These are phyloP conservation scores for Geophilus truncorum DNA, from an alignment of 2,888 invertebrate genomes.

Conservation along the genomic window DNA sequence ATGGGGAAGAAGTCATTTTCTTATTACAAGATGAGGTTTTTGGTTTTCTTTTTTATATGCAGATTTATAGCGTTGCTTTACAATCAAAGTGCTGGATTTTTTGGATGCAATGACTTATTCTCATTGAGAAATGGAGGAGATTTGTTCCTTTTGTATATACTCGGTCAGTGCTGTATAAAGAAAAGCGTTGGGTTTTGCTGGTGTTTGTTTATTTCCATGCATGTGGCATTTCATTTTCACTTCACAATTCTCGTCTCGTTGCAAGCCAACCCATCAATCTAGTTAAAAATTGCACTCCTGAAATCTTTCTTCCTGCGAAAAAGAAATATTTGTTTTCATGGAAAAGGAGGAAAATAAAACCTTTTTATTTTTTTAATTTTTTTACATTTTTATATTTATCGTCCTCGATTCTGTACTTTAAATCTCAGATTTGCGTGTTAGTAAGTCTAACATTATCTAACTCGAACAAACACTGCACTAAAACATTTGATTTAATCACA, in stretches of 20 bases:
- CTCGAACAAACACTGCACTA: too few species aligned
- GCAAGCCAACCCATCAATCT: conserved; percentile 14
- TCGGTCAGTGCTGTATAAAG: not conserved
- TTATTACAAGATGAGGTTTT: conserved; percentile 1
- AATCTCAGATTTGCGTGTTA: too few species aligned
- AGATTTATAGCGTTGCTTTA: not conserved
- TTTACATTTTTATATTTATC: too few species aligned
- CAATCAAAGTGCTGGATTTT: not conserved
- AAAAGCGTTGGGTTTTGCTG: not conserved
- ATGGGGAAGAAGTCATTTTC: conserved; percentile 8
- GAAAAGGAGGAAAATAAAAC: not conserved
- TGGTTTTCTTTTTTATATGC: not conserved
- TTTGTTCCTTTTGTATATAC: not conserved
- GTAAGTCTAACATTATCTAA: too few species aligned
- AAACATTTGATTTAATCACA: too few species aligned
- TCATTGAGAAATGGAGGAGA: not conserved
- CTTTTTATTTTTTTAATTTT: not conserved
- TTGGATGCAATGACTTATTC: not conserved
- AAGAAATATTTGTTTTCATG: too few species aligned
- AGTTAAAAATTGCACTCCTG: conserved; percentile 20
- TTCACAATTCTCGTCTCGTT: not conserved
- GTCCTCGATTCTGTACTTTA: too few species aligned
- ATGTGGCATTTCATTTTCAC: conserved; percentile 19
- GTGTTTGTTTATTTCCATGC: not conserved
- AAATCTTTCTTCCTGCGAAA: not conserved